Evolutionary conservation across 2,888 invertebrate genomes (phyloP).

Genomic region (Blastobasis adustella): DNA sequence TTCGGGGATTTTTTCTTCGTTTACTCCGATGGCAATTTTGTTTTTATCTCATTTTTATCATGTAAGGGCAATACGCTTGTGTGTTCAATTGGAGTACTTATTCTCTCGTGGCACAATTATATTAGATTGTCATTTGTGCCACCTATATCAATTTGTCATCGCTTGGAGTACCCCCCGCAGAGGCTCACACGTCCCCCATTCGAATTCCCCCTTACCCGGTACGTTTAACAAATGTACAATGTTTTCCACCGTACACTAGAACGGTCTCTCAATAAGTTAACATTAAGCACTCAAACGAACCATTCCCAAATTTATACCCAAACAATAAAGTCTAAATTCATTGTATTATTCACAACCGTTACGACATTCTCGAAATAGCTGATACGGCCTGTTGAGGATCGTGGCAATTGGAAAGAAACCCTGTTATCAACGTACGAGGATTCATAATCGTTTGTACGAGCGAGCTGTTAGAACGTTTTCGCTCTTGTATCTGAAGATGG

Average conservation of each 20-base stretch:
- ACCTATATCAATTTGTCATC: slow-evolving; percentile 40
- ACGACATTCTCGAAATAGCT: slow-evolving; percentile 17
- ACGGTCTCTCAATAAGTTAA: slow-evolving; percentile 36
- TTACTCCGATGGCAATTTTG: neutral
- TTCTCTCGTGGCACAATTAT: neutral
- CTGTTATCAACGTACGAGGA: slow-evolving; percentile 25
- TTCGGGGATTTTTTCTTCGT: neutral
- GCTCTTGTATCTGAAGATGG: slow-evolving; percentile 25
- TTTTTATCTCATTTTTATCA: neutral
- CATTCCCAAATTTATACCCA: slow-evolving; percentile 20
- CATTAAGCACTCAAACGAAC: slow-evolving; percentile 22
- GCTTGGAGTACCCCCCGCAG: slow-evolving; percentile 20
- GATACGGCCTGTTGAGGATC: slow-evolving; percentile 10
- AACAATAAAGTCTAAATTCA: slow-evolving; percentile 27
- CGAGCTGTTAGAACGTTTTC: slow-evolving; percentile 30
- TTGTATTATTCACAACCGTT: slow-evolving; percentile 16
- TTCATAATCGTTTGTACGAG: slow-evolving; percentile 33
- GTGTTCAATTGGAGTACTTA: neutral
- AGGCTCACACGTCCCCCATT: slow-evolving; percentile 16
- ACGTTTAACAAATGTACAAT: slow-evolving; percentile 35
- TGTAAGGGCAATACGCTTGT: neutral
- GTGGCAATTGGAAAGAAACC: slow-evolving; percentile 34
- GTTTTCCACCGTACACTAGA: slow-evolving; percentile 28
- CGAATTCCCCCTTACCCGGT: slow-evolving; percentile 1
- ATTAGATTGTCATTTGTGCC: slow-evolving; percentile 7